Evolutionary conservation across 1,140 invertebrate genomes (phyloP), one percentile per base, ranked within the genome.

Genomic region (Calycopis cecrops): DNA sequence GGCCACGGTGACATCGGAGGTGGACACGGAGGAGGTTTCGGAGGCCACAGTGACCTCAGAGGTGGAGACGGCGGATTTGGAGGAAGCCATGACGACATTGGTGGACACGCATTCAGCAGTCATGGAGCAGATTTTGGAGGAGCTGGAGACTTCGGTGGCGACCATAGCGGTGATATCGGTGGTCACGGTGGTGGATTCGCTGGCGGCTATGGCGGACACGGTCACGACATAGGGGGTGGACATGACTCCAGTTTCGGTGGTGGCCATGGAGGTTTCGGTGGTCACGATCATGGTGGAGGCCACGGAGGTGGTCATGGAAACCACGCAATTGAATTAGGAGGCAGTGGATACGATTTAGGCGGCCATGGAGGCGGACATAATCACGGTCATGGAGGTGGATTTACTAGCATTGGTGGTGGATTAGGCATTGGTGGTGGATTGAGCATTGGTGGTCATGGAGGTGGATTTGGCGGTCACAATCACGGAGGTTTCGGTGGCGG

Each of bases 111-210:
- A 37, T 40, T 49, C 10, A 63, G 69, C 8, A 66, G 68, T 12
- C 60, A 66, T 37, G 71, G 69, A 16, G 67, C 68, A n/a, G 66
- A 63, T 4, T 55, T 55, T 18, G 65, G 73, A 33, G 68, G 69
- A n/a, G n/a, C n/a, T n/a, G n/a, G n/a, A 11, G 60, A 55, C 37
- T 56, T 53, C n/a, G 60, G 56, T 17, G 59, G 63, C 17, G 63
- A 53, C 1, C 56, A 59, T 52, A 51, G 55, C 37, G 34, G 21
- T 11, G 35, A 48, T 11, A 57, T 37, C 21, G 50, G 52, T 12
- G 60, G 52, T 9, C 47, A 51, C 10, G 55, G 49, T 7, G 62
- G 60, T 21, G 57, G 53, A 3, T 53, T 59, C 35, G 61, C 49
- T 8, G 37, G 52, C 18, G 59, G 62, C 18, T 53, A 57, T 35